These are phyloP conservation scores for Paraplagusia blochii DNA, from an alignment of 2,113 vertebrate genomes.

Conservation along the genomic window DNA sequence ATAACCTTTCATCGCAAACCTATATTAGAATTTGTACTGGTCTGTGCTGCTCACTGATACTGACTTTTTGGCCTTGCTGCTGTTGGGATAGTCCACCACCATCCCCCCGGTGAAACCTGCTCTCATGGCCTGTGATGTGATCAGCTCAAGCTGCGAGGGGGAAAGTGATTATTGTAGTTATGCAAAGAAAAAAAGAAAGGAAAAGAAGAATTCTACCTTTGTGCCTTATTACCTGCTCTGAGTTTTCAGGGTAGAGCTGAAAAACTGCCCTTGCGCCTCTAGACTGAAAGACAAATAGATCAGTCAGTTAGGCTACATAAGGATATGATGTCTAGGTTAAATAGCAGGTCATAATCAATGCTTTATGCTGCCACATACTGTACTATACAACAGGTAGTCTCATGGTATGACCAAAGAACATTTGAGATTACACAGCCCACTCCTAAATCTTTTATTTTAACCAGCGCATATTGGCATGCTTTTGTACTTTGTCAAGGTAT, in stretches of 20 bases:
- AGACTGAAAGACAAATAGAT: constrained; percentile 71
- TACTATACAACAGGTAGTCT: too few species aligned
- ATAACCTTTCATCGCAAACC: constrained; percentile 2
- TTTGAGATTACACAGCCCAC: too few species aligned
- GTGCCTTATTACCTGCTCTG: constrained; percentile 82
- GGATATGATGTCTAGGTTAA: too few species aligned
- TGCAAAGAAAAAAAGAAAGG: background rate
- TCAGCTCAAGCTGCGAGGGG: constrained; percentile 84
- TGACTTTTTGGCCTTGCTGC: constrained; percentile 95
- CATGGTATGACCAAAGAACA: too few species aligned
- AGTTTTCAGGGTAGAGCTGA: constrained; percentile 94
- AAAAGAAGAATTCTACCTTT: background rate
- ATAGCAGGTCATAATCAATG: too few species aligned
- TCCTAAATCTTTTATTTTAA: too few species aligned
- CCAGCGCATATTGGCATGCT: too few species aligned
- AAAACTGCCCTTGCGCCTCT: constrained; percentile 88
- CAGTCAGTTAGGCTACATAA: too few species aligned
- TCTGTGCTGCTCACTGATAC: constrained; percentile 35
- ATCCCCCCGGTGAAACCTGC: constrained; percentile 94
- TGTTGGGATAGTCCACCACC: constrained; percentile 98
- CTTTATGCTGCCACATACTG: too few species aligned
- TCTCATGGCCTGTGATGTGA: constrained; percentile 89
- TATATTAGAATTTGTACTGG: constrained; percentile 10
- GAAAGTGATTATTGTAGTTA: background rate
- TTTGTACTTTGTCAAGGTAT: too few species aligned